phyloP scores from a whole-genome alignment of 1,140 invertebrate species.

The Himalopsyche phryganea region DNA sequence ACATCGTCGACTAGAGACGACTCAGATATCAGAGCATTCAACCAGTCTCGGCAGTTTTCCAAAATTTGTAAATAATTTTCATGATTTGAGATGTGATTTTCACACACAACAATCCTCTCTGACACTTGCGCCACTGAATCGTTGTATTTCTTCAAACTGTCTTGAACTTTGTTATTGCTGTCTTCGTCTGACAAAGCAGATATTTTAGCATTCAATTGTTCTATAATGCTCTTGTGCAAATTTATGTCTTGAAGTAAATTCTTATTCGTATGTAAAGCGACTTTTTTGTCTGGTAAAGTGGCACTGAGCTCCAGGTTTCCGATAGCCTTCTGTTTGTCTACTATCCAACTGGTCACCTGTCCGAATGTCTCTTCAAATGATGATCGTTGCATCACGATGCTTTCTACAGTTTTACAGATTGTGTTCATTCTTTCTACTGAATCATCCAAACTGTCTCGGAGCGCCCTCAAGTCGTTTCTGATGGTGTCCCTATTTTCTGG shows the following conservation, averaged over 20 bases:
- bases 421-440: slow-evolving; percentile 80
- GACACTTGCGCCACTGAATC: slow-evolving; percentile 64
- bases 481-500: slow-evolving; percentile 82
- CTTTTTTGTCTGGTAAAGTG: slow-evolving; percentile 80
- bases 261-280: slow-evolving; percentile 72
- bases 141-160: slow-evolving; percentile 67
- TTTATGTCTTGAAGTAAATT: slow-evolving; percentile 77
- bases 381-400: slow-evolving; percentile 78
- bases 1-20: slow-evolving; percentile 65
- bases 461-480: slow-evolving; percentile 72
- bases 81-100: slow-evolving; percentile 75
- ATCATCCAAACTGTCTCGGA: slow-evolving; percentile 80
- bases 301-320: slow-evolving; percentile 66
- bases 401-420: slow-evolving; percentile 82
- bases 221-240: slow-evolving; percentile 73
- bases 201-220: slow-evolving; percentile 74
- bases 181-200: slow-evolving; percentile 71
- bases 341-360: slow-evolving; percentile 78
- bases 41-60: slow-evolving; percentile 70
- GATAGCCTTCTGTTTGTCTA: slow-evolving; percentile 68
- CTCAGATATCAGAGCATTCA: slow-evolving; percentile 67
- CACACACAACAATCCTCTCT: slow-evolving; percentile 62
- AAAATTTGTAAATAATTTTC: slow-evolving; percentile 77
- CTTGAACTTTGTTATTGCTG: slow-evolving; percentile 64
- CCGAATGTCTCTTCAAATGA: slow-evolving; percentile 87